Conservation (phyloP, 2,113 vertebrate genomes). For the Solea solea region DNA sequence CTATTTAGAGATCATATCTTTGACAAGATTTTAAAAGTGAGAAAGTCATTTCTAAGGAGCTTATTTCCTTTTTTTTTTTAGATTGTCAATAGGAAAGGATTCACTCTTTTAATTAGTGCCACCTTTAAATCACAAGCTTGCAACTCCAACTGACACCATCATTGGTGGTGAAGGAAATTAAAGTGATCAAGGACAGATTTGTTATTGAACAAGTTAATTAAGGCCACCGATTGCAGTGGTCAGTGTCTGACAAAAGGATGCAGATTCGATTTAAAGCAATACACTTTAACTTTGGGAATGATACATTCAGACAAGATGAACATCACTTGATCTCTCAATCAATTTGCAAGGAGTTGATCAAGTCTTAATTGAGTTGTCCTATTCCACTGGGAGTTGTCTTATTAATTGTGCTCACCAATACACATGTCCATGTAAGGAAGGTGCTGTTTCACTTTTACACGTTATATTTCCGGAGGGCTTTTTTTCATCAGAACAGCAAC, state of each 20-base stretch:
- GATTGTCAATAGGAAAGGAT: slow-evolving; percentile 47
- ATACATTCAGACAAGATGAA: slow-evolving; percentile 62
- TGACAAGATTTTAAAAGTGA: slow-evolving; percentile 27
- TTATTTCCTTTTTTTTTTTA: slow-evolving; percentile 22
- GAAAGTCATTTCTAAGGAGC: slow-evolving; percentile 26
- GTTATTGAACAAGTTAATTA: slow-evolving; percentile 79
- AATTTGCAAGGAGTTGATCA: slow-evolving; percentile 72
- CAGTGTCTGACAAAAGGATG: slow-evolving; percentile 63
- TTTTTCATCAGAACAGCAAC: neutral
- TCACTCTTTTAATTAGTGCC: slow-evolving; percentile 71
- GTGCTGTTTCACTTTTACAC: no score
- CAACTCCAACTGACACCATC: slow-evolving; percentile 52
- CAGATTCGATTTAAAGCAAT: slow-evolving; percentile 65
- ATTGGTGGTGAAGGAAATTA: slow-evolving; percentile 67
- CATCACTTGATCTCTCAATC: slow-evolving; percentile 64
- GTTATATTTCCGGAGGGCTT: neutral
- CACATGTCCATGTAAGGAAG: slow-evolving; percentile 8
- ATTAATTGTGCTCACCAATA: slow-evolving; percentile 60
- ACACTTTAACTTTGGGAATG: slow-evolving; percentile 50
- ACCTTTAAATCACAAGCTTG: slow-evolving; percentile 63
- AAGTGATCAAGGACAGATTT: slow-evolving; percentile 72
- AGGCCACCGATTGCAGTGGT: slow-evolving; percentile 48
- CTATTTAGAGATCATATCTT: slow-evolving; percentile 30
- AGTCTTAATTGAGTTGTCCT: slow-evolving; percentile 76
- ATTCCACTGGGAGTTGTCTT: slow-evolving; percentile 51